These are phyloP conservation scores for Drosophila sucinea DNA, from an alignment of 1,140 invertebrate species.

Conservation along the genomic window DNA sequence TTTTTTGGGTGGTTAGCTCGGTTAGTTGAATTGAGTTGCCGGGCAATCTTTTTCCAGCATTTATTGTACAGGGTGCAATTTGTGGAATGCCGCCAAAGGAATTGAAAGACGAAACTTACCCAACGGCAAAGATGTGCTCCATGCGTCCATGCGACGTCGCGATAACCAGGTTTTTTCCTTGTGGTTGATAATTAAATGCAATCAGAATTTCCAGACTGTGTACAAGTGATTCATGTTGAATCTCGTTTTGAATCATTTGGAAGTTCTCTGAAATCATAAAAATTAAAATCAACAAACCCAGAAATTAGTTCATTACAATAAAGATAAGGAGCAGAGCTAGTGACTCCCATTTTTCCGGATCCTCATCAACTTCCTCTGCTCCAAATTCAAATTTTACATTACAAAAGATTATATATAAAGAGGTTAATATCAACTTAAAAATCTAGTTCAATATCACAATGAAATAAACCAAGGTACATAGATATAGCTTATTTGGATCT, in stretches of 20 bases:
- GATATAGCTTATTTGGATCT: not conserved
- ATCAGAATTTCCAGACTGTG: constrained; percentile 1
- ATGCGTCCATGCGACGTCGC: not conserved
- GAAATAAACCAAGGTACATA: not conserved
- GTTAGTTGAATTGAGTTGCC: constrained; percentile 41
- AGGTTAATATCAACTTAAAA: too few species aligned
- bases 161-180: not conserved
- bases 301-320: not conserved
- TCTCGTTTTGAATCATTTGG: constrained; percentile 4
- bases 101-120: not conserved
- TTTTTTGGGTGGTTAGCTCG: constrained; percentile 13
- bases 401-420: too few species aligned
- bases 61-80: constrained; percentile 47
- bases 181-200: constrained; percentile 6
- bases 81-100: constrained; percentile 5
- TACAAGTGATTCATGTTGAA: not conserved
- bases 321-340: too few species aligned
- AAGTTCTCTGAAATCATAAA: constrained; percentile 1
- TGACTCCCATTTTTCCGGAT: too few species aligned
- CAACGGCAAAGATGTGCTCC: constrained; percentile 3
- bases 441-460: not conserved
- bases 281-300: not conserved
- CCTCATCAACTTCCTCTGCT: too few species aligned
- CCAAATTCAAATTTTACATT: too few species aligned
- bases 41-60: constrained; percentile 4